Base-by-base conservation (phyloP, 2,888 invertebrate species). In the Rhodophaea formosa region DNA sequence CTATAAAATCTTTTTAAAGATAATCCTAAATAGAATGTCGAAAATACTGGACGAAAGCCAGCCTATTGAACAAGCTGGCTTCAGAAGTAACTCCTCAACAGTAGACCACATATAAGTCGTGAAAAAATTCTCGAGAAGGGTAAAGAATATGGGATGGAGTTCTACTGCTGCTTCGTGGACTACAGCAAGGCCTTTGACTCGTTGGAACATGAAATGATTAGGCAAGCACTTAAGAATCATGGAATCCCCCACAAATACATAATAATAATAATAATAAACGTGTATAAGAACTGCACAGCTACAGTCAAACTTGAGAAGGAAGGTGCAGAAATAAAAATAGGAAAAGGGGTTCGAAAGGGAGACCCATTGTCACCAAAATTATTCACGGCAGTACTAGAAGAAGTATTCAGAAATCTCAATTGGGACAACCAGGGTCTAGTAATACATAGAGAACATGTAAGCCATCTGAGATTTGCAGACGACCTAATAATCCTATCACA, bases 351-450 rank as follows among this genome's bases (percentile, higher is more conserved):
- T n/a, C n/a, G n/a, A n/a, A 54, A 62, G 15, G 57, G 56, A 8
- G 62, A 59, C n/a, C 60, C 61, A 1, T 16, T 67, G 7, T 68
- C 66, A n/a, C 65, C 66, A 30, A 66, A 64, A 46, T 46, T 65
- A 16, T 67, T 64, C 32, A 46, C 58, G 14, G 62, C 63, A 35
- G 54, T 59, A 1, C 39, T 66, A 12, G 57, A 64, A 55, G 17
- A 57, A 0, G 54, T 62, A 7, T 62, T 62, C 43, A 57, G 59
- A 47, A 29, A 58, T 7, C 42, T 65, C 10, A 8, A 62, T 29
- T 67, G 60, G 63, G 55, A 53, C 0, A 57, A 59, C 10, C 14
- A 35, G 39, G 64, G 67, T 10, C 56, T 65, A 14, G 49, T 45
- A 15, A 60, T 65, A 7, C 57, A 63, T 32, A 60, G 62, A 1